phyloP scores from a whole-genome alignment of 2,113 vertebrate species.

The Pao palembangensis region DNA sequence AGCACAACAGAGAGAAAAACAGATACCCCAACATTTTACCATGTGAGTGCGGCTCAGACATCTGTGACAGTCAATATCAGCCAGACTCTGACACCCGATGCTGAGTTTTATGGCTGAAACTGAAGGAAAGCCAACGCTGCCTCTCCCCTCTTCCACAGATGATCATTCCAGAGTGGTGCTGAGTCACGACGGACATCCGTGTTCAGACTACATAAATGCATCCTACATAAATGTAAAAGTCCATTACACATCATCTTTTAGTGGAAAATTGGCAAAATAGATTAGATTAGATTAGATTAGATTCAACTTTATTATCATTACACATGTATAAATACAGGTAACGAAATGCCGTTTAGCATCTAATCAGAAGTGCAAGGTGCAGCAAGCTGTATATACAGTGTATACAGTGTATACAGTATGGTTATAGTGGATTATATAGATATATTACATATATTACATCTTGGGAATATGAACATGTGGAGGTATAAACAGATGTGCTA shows the following conservation, averaged over 20 bases:
- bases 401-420: too few species aligned
- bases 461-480: too few species aligned
- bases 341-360: too few species aligned
- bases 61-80: slow-evolving; percentile 36
- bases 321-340: too few species aligned
- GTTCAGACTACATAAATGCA: slow-evolving; percentile 91
- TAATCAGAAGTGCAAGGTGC: too few species aligned
- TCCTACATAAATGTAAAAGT: slow-evolving; percentile 90
- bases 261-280: background rate
- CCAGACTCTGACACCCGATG: slow-evolving; percentile 16
- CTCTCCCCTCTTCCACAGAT: slow-evolving; percentile 69
- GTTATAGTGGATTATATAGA: too few species aligned
- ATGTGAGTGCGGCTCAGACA: slow-evolving; percentile 77
- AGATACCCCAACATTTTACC: slow-evolving; percentile 96
- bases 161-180: slow-evolving; percentile 88
- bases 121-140: slow-evolving; percentile 16
- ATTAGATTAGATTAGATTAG: too few species aligned
- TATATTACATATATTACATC: too few species aligned
- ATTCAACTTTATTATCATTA: too few species aligned
- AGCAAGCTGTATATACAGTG: too few species aligned
- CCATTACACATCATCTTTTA: background rate
- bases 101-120: slow-evolving; percentile 43
- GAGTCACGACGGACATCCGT: slow-evolving; percentile 76
- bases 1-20: slow-evolving; percentile 93
- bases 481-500: too few species aligned